Base-by-base conservation (phyloP, 1,140 invertebrate species). In the Zaprionus lachaisei region DNA sequence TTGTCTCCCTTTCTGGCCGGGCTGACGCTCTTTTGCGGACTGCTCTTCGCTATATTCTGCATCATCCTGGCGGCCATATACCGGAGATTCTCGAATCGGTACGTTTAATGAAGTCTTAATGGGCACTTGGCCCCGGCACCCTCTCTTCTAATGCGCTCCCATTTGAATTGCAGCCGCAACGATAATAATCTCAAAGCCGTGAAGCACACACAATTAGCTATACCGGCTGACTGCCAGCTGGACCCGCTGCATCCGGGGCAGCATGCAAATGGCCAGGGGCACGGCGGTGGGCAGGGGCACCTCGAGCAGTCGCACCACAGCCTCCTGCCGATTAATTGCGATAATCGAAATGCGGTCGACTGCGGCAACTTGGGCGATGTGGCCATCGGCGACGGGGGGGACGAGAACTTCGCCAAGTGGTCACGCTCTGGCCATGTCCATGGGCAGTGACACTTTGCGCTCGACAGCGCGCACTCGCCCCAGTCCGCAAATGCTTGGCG, bases 1-100 rank as follows among this genome's bases (percentile, higher is more conserved):
- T 93, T 97, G 75, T 96, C 95, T 69, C 96, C 96, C 9, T 93
- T 97, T 55, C 93, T 97, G 55, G 94, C 96, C 15, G 96, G 95
- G 0, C 93, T 97, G 76, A 95, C 96, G 66, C 95, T 95, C 7
- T 95, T 95, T 77, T 96, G 96, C 17, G 95, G 95, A 2, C 92
- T 96, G 34, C 93, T 97, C 61, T 95, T 95, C 22, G 94, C 96
- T 31, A 94, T 95, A 12, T 96, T 96, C 15, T 96, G 96, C 91
- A 95, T 95, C 34, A 95, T 96, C 14, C 90, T 96, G 49, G 95
- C 94, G 7, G 96, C 96, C 34, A 92, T 97, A 55, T 96, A 95
- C 85, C 93, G 95, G 65, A 93, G 95, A 54, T 95, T 96, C 81
- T 92, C 92, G 12, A 93, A 92, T 80, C 85, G 91, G 92, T 93